phyloP scores from a whole-genome alignment of 2,797 vertebrate genomes.

The Pangasius mekongensis region DNA sequence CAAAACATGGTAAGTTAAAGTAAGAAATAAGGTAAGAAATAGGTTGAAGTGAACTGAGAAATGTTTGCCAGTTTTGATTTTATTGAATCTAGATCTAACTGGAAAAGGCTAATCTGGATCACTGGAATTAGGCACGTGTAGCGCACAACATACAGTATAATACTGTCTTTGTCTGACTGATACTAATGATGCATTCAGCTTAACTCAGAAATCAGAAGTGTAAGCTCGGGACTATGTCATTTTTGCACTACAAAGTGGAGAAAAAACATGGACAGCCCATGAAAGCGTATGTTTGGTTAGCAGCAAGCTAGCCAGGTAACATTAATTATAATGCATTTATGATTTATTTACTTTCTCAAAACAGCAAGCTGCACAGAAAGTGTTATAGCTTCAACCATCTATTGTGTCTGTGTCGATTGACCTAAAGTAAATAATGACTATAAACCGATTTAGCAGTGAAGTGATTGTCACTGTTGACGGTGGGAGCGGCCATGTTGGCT shows the following conservation, averaged over 20 bases:
- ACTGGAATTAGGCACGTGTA: not conserved
- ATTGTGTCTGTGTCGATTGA: not conserved
- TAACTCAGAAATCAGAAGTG: not conserved
- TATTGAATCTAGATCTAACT: not conserved
- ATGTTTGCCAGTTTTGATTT: not conserved
- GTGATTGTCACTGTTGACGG: not conserved
- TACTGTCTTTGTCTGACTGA: not conserved
- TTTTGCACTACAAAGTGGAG: not conserved
- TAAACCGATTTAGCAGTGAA: not conserved
- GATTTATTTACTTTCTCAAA: not conserved
- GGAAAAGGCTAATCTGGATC: not conserved
- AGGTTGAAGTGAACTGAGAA: not conserved
- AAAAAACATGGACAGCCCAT: no score
- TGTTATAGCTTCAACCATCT: not conserved
- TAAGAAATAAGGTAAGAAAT: not conserved
- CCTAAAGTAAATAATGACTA: not conserved
- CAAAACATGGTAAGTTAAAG: not conserved
- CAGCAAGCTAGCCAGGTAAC: no score
- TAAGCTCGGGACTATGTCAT: not conserved
- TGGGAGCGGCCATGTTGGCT: no score
- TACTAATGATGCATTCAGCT: not conserved
- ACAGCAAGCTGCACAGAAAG: no score
- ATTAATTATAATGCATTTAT: no score
- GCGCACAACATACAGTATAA: not conserved
- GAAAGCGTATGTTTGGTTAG: no score